Evolutionary conservation across 1,140 invertebrate species (phyloP).

Genomic region (Drosophila nikananu): DNA sequence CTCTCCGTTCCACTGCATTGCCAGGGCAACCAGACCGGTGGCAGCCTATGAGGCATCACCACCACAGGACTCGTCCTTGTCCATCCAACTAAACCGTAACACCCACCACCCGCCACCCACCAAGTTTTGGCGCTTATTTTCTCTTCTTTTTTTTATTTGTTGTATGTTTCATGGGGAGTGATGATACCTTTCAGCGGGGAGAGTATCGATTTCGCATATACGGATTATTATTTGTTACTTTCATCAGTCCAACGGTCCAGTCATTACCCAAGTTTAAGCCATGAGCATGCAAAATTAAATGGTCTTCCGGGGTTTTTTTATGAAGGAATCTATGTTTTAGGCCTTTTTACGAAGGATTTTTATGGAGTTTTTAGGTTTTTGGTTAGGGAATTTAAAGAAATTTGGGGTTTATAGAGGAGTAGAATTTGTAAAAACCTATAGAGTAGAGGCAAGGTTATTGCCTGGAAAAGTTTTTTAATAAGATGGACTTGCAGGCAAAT

Average conservation of each 20-base stretch:
- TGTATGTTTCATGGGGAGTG: background rate
- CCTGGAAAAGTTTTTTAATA: too few relatives aligned
- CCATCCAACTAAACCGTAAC: constrained; percentile 3
- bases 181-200: constrained; percentile 31
- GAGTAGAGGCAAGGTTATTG: too few relatives aligned
- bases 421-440: background rate
- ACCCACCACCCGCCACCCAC: constrained; percentile 22
- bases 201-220: constrained; percentile 18
- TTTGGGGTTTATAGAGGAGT: background rate
- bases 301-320: background rate
- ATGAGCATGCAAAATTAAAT: constrained; percentile 1
- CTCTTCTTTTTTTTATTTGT: background rate
- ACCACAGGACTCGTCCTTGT: background rate
- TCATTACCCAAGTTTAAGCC: background rate
- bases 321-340: background rate
- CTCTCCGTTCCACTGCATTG: constrained; percentile 18
- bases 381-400: too few relatives aligned
- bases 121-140: constrained; percentile 37
- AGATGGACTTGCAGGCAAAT: too few relatives aligned
- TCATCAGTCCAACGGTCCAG: background rate
- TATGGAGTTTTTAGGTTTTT: too few relatives aligned
- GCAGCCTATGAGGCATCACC: constrained; percentile 32
- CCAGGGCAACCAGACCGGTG: constrained; percentile 44
- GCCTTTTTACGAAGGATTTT: background rate
- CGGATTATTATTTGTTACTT: constrained; percentile 14